A percentile compares a stretch with the other conserved stretches of the same genome.
phyloP scores from a whole-genome alignment of 1,140 invertebrate species.

The Proctacanthus coquilletti region DNA sequence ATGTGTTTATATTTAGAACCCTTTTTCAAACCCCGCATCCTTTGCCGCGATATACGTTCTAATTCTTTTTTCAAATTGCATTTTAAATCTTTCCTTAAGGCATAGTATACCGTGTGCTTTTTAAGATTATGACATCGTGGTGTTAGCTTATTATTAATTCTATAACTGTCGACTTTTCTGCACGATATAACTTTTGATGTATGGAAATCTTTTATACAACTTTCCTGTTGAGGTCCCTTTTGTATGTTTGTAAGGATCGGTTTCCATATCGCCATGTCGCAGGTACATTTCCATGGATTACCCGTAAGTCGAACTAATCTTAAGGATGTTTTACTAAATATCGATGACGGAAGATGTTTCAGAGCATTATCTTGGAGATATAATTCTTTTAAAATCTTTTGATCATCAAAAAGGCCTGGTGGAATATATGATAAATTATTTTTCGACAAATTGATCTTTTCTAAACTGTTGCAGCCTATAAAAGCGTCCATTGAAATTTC shows the following conservation, averaged over 20 bases:
- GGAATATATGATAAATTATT: constrained; percentile 43
- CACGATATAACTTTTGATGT: constrained; percentile 16
- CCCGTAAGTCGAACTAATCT: constrained; percentile 35
- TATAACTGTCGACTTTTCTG: constrained; percentile 24
- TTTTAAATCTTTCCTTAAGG: constrained; percentile 17
- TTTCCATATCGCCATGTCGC: constrained; percentile 46
- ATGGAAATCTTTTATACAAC: constrained; percentile 27
- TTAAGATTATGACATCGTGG: constrained; percentile 42
- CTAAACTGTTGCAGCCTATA: constrained; percentile 40
- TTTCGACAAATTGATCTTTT: constrained; percentile 42
- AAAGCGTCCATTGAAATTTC: constrained; percentile 53
- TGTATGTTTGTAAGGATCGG: constrained; percentile 34
- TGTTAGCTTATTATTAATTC: constrained; percentile 39
- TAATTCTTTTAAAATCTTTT: constrained; percentile 40
- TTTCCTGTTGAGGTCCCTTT: constrained; percentile 15
- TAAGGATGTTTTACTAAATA: constrained; percentile 37
- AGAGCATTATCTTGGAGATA: constrained; percentile 44
- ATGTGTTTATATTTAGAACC: neutral
- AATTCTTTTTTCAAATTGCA: constrained; percentile 10
- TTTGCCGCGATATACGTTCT: neutral
- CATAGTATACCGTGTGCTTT: constrained; percentile 42
- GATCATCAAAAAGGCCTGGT: constrained; percentile 44
- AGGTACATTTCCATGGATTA: constrained; percentile 56
- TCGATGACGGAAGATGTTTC: constrained; percentile 34
- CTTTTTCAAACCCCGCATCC: neutral